Conservation (phyloP, 2,797 vertebrate species). For the Sphaeramia orbicularis region DNA sequence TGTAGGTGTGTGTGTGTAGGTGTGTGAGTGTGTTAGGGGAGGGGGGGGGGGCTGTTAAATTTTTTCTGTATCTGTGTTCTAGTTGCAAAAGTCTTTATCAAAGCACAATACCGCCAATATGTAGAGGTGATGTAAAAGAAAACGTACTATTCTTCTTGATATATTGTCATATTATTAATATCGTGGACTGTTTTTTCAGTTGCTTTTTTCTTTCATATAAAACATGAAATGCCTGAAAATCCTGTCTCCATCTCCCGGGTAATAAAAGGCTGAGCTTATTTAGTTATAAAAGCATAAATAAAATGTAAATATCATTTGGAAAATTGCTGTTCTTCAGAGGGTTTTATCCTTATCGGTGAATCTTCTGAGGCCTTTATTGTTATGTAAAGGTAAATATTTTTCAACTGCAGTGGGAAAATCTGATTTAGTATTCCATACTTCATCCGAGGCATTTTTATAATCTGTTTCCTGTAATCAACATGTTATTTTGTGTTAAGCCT, state of each 20-base stretch:
- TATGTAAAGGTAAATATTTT: conserved; percentile 48
- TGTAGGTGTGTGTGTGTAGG: too few relatives aligned
- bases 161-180: conserved; percentile 83
- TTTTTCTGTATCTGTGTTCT: conserved; percentile 81
- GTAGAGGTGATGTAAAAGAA: conserved; percentile 85
- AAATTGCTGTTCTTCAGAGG: conserved; percentile 57
- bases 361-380: conserved; percentile 38
- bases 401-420: conserved; percentile 50
- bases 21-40: too few relatives aligned
- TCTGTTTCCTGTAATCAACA: conserved; percentile 42
- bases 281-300: conserved; percentile 86
- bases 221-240: conserved; percentile 82
- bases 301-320: conserved; percentile 85
- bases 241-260: conserved; percentile 79
- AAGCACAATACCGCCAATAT: conserved; percentile 88
- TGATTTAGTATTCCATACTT: conserved; percentile 44
- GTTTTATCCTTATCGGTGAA: conserved; percentile 52
- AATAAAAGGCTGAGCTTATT: conserved; percentile 81
- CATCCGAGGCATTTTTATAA: conserved; percentile 38
- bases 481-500: conserved; percentile 54
- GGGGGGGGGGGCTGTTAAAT: conserved; percentile 61
- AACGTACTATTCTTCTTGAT: conserved; percentile 83
- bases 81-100: conserved; percentile 84
- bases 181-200: conserved; percentile 72
- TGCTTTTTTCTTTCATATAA: conserved; percentile 72